Percentiles rank a stretch among this genome's conserved stretches.
Conservation (phyloP, 2,888 invertebrate genomes). For the Agelastica alni region DNA sequence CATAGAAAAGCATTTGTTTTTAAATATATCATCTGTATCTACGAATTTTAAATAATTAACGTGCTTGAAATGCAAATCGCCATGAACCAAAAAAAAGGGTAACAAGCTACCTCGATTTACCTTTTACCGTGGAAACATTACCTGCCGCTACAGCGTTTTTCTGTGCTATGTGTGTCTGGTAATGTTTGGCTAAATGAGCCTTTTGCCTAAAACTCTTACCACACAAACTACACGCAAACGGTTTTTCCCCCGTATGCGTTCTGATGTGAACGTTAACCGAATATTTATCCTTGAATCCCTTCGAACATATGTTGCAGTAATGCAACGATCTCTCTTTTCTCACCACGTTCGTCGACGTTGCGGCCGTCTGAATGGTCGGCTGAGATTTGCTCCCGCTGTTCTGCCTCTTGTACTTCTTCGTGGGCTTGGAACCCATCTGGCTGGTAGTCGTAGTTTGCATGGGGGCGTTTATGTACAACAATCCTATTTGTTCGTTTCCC, state of each 20-base stretch:
- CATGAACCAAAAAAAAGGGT: slow-evolving; percentile 18
- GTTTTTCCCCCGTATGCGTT: slow-evolving; percentile 97
- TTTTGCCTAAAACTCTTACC: slow-evolving; percentile 92
- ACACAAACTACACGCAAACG: slow-evolving; percentile 92
- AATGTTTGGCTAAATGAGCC: slow-evolving; percentile 89
- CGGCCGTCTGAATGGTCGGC: slow-evolving; percentile 55
- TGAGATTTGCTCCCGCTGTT: slow-evolving; percentile 50
- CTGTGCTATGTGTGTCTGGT: slow-evolving; percentile 90
- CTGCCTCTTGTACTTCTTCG: slow-evolving; percentile 74
- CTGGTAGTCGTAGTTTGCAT: slow-evolving; percentile 61
- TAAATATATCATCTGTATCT: neutral
- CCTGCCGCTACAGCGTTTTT: slow-evolving; percentile 74
- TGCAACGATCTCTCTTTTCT: slow-evolving; percentile 87
- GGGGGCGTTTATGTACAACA: slow-evolving; percentile 52
- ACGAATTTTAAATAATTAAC: neutral
- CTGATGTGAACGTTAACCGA: slow-evolving; percentile 97
- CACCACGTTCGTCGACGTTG: slow-evolving; percentile 71
- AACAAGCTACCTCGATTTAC: slow-evolving; percentile 54
- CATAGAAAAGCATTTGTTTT: neutral
- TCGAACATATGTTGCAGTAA: slow-evolving; percentile 91
- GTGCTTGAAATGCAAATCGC: slow-evolving; percentile 28
- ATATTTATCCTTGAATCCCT: slow-evolving; percentile 95
- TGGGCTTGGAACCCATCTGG: slow-evolving; percentile 66
- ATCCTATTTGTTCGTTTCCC: slow-evolving; percentile 51
- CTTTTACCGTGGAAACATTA: slow-evolving; percentile 54